Evolutionary conservation across 2,888 invertebrate genomes (phyloP).

Genomic region (Sarcophaga subvicina): DNA sequence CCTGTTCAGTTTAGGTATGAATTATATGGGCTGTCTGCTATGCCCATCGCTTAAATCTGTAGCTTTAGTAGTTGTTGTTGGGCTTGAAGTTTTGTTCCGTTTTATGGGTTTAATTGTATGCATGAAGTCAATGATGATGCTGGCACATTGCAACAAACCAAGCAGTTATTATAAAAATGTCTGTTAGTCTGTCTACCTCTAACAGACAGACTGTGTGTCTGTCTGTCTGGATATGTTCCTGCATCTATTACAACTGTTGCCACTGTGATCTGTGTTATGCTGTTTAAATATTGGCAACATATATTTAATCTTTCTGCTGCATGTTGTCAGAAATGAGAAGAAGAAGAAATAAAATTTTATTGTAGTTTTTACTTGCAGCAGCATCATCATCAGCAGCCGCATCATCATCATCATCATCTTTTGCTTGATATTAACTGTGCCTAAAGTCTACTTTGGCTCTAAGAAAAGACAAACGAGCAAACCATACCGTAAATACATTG

Average conservation of each 20-base stretch:
- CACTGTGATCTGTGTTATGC: conserved; percentile 61
- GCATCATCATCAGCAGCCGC: conserved; percentile 11
- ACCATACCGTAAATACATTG: conserved; percentile 12
- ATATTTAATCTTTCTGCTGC: conserved; percentile 61
- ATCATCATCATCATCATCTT: conserved; percentile 18
- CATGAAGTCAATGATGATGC: background rate
- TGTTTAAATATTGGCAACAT: conserved; percentile 65
- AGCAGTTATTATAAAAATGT: conserved; percentile 47
- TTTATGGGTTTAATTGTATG: conserved; percentile 27
- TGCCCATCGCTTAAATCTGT: conserved; percentile 16
- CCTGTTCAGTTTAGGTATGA: background rate
- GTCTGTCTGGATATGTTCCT: conserved; percentile 11
- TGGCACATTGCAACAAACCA: too few species aligned
- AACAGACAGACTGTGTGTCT: background rate
- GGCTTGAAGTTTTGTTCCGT: conserved; percentile 52
- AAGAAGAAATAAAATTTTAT: background rate
- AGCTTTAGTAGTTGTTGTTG: conserved; percentile 14
- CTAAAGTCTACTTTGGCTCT: conserved; percentile 36
- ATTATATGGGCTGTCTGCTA: conserved; percentile 39
- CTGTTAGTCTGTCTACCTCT: conserved; percentile 1
- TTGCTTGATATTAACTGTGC: conserved; percentile 23
- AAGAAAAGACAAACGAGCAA: conserved; percentile 48
- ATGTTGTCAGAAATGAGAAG: conserved; percentile 7
- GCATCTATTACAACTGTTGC: conserved; percentile 54
- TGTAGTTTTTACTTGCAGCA: background rate